These are phyloP conservation scores for Stenodema calcarata DNA, from an alignment of 2,888 invertebrate species.

Conservation along the genomic window DNA sequence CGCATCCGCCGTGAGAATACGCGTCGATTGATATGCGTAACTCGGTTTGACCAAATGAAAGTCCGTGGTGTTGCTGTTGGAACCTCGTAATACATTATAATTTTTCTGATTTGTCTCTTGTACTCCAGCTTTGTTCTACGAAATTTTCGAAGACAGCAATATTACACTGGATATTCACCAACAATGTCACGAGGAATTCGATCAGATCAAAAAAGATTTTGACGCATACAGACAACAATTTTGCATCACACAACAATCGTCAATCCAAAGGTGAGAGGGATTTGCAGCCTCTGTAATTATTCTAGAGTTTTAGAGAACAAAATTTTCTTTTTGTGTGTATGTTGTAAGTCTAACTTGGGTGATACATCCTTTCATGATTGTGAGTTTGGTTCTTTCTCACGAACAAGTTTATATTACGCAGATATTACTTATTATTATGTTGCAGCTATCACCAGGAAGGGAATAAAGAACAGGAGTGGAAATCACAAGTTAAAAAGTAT, in stretches of 20 bases:
- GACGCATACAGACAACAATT: slow-evolving; percentile 69
- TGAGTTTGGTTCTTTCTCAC: no score
- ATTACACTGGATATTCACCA: slow-evolving; percentile 62
- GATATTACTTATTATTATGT: no score
- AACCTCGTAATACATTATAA: no score
- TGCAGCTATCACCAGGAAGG: slow-evolving; percentile 30
- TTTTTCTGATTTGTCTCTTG: not conserved
- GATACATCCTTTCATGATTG: no score
- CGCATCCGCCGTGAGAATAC: no score
- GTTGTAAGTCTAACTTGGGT: no score
- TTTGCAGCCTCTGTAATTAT: not conserved
- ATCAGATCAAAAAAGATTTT: slow-evolving; percentile 70
- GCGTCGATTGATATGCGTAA: no score
- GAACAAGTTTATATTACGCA: no score
- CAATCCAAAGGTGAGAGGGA: slow-evolving; percentile 37
- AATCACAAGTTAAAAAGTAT: slow-evolving; percentile 68
- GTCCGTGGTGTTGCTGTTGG: no score
- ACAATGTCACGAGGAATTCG: slow-evolving; percentile 72
- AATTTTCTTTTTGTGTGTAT: no score
- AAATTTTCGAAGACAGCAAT: slow-evolving; percentile 45
- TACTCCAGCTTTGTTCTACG: slow-evolving; percentile 34
- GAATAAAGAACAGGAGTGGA: slow-evolving; percentile 51
- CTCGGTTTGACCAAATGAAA: no score
- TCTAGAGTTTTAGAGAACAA: no score
- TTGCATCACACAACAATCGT: slow-evolving; percentile 42